A percentile compares a stretch with the other conserved stretches of the same genome.
These are phyloP conservation scores for Selenia dentaria DNA, from an alignment of 2,888 invertebrate genomes.

Conservation along the genomic window DNA sequence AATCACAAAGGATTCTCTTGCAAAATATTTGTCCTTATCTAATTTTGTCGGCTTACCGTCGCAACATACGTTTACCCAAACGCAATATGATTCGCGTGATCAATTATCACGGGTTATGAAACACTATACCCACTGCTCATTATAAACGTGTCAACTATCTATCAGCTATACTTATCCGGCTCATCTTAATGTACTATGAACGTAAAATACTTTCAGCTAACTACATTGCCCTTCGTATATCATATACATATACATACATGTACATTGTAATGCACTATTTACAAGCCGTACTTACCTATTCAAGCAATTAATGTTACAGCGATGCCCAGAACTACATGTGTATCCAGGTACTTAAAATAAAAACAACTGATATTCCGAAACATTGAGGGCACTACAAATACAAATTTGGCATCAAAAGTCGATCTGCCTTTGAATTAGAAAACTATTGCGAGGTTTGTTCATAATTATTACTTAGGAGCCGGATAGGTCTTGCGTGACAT, in stretches of 20 bases:
- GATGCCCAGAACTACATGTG: background rate
- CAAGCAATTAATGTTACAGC: conserved; percentile 16
- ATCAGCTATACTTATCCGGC: background rate
- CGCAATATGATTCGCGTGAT: too few relatives aligned
- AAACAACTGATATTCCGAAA: background rate
- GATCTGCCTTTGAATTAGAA: too few relatives aligned
- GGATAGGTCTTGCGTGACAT: too few relatives aligned
- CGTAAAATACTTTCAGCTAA: conserved; percentile 12
- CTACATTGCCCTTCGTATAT: conserved; percentile 4
- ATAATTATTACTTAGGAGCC: too few relatives aligned
- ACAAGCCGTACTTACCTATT: conserved; percentile 10
- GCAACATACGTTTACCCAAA: too few relatives aligned
- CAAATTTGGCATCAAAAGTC: too few relatives aligned
- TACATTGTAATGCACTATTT: conserved; percentile 16
- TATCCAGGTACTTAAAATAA: background rate
- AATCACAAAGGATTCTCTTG: too few relatives aligned
- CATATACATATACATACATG: conserved; percentile 4
- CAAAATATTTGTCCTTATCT: too few relatives aligned
- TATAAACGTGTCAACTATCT: background rate
- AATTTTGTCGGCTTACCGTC: too few relatives aligned
- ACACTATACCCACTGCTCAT: background rate
- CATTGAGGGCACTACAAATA: background rate
- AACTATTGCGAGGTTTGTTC: too few relatives aligned
- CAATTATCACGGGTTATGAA: too few relatives aligned
- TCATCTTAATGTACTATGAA: background rate